Conservation (phyloP, 2,888 invertebrate species). For the Nineta flava region DNA sequence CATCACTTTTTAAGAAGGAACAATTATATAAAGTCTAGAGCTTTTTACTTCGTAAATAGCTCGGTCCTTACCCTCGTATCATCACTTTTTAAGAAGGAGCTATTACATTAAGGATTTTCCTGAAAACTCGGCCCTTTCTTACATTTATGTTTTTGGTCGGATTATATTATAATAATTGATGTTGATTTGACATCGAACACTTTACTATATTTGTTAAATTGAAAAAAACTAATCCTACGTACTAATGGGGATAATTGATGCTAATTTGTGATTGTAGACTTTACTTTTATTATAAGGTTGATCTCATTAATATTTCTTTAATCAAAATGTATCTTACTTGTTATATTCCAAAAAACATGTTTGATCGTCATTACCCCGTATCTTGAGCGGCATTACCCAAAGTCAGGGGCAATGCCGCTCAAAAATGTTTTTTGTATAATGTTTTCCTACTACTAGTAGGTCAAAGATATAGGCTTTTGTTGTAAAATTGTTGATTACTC, state of each 20-base stretch:
- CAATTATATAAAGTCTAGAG: no score
- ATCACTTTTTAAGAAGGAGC: no score
- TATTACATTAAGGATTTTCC: no score
- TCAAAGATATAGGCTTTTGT: constrained; percentile 9
- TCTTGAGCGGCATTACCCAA: constrained; percentile 12
- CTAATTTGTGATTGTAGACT: constrained; percentile 13
- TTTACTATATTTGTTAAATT: constrained; percentile 8
- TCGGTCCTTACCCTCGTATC: no score
- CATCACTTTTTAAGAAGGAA: no score
- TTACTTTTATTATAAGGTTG: constrained; percentile 9
- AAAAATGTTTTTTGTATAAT: constrained; percentile 10
- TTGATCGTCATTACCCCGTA: constrained; percentile 11
- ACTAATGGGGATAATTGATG: constrained; percentile 10
- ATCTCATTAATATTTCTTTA: constrained; percentile 10
- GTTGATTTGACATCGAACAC: constrained; percentile 9
- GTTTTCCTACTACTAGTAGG: constrained; percentile 11
- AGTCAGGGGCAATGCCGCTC: constrained; percentile 9
- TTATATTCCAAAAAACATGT: constrained; percentile 9
- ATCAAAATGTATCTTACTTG: constrained; percentile 9
- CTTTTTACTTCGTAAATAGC: no score
- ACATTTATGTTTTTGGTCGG: no score
- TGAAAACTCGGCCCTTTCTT: no score
- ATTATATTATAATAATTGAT: constrained; percentile 7
- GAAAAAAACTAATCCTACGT: constrained; percentile 7
- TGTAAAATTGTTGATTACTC: constrained; percentile 13